Evolutionary conservation across 2,888 invertebrate species (phyloP), one percentile per base, ranked within the genome.

Genomic region (Acronicta psi): DNA sequence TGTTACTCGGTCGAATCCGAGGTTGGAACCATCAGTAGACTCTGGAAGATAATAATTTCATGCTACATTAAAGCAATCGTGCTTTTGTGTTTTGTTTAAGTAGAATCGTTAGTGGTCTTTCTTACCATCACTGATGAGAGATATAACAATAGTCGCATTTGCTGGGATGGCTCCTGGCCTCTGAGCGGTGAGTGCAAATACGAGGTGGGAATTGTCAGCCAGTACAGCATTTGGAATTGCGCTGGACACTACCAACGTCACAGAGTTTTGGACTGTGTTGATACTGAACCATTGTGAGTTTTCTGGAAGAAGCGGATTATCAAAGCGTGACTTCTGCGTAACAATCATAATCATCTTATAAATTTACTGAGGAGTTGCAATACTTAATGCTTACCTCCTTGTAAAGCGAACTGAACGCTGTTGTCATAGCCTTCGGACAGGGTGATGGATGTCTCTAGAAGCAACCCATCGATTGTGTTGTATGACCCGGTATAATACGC

Each of bases 401-500:
- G 73, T 0, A 82, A 58, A 14, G 20, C n/a, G 44, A 80, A 78
- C 23, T 54, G 25, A 9, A 80, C 76, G 13, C 13, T 60, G 2
- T 59, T 59, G 25, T 77, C 75, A 52, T 70, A 75, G 2, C 80
- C 79, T 54, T 67, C 31, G 0, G 65, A 25, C 7, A 80, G 45
- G 2, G 51, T 47, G 17, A 80, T 73, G 2, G 65, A 45, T 13
- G 57, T 54, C 0, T 57, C 59, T 14, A 77, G 59, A 3, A 41
- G 20, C 9, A 81, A 53, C 7, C 70, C 69, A 11, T 13, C 49
- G 8, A 17, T 16, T 38, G 51, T 55, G 14, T 55, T 59, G 47
- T 75, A 81, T 7, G 57, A 41, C 11, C 79, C 80, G 0, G 61
- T 73, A 55, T 79, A 81, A 43, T 64, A 75, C 4, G 67, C 23